Percentiles rank a stretch among this genome's conserved stretches.
phyloP scores from a whole-genome alignment of 2,888 invertebrate genomes.

The Eretmocerus hayati region DNA sequence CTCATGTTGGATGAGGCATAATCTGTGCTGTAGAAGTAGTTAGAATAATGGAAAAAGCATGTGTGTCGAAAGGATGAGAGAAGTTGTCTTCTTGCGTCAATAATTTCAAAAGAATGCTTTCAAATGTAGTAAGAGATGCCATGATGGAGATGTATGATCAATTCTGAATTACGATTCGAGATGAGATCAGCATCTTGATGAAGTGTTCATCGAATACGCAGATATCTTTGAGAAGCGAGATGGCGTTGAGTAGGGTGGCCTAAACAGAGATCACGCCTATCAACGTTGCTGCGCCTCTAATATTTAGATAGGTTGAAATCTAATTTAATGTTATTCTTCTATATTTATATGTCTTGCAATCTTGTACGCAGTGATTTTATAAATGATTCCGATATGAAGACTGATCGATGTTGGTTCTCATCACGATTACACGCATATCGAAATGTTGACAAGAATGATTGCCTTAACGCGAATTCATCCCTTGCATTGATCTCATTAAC shows the following conservation, averaged over 20 bases:
- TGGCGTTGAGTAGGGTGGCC: too few species aligned
- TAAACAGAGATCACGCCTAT: slow-evolving; percentile 21
- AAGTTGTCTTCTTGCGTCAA: slow-evolving; percentile 19
- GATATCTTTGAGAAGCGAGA: too few species aligned
- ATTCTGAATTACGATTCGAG: slow-evolving; percentile 12
- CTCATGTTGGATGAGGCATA: slow-evolving; percentile 8
- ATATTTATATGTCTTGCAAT: slow-evolving; percentile 39
- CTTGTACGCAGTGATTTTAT: slow-evolving; percentile 40
- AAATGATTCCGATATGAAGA: slow-evolving; percentile 44
- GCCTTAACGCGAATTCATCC: too few species aligned
- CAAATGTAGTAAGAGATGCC: slow-evolving; percentile 13
- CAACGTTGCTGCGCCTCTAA: slow-evolving; percentile 18
- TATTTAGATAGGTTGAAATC: slow-evolving; percentile 23
- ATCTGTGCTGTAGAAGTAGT: slow-evolving; percentile 10
- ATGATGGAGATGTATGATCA: slow-evolving; percentile 7
- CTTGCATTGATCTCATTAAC: too few species aligned
- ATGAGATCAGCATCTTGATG: slow-evolving; percentile 17
- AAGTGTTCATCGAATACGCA: slow-evolving; percentile 24
- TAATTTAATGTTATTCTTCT: slow-evolving; percentile 33
- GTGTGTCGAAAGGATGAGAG: slow-evolving; percentile 5
- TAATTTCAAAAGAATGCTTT: slow-evolving; percentile 18
- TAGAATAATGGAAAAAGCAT: slow-evolving; percentile 1
- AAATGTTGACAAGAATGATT: too few species aligned
- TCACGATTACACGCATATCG: slow-evolving; percentile 22
- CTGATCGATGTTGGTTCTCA: slow-evolving; percentile 47